Base-by-base conservation (phyloP, 2,888 invertebrate genomes). In the Chloroclystis v-ata region DNA sequence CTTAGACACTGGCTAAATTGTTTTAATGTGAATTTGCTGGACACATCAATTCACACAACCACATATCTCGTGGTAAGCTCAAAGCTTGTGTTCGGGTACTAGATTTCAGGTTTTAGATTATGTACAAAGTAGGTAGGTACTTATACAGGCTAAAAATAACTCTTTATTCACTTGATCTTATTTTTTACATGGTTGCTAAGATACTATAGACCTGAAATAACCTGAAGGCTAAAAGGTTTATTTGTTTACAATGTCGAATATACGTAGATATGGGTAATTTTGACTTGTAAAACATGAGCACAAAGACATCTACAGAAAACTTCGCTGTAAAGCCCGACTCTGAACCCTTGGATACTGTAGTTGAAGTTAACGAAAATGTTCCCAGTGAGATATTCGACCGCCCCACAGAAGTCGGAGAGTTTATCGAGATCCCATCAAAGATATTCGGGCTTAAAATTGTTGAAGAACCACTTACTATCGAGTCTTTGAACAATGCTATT, bases 401-500 rank as follows among this genome's bases (percentile, higher is more conserved):
- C 20, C 83, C 77, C 0, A 42, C 46, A 2, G 82, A 83, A 62
- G 75, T 73, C 59, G 64, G 63, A 0, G 67, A 71, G 16, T 72
- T 72, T 51, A 71, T 73, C 40, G 86, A 87, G 67, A 74, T 79
- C 35, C 52, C 78, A 0, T 76, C 88, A 1, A 77, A 61, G 63
- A 78, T 89, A 50, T 85, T 86, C 57, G 63, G 76, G 7, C 45
- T 75, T 7, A 80, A 72, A 63, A 65, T 73, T 29, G 49, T 83
- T 14, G 46, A 55, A n/a, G 84, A 82, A 11, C 72, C 75, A 0
- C 65, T 91, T 38, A 89, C 89, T 1, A 61, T 83, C 44, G 81
- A 89, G 33, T 83, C 89, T n/a, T 68, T 92, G 46, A 89, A 89
- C 51, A 89, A 90, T 70, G 89, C 91, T 2, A 89, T 90, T 32